phyloP scores from a whole-genome alignment of 2,113 vertebrate genomes.

The Hystrix brachyura region DNA sequence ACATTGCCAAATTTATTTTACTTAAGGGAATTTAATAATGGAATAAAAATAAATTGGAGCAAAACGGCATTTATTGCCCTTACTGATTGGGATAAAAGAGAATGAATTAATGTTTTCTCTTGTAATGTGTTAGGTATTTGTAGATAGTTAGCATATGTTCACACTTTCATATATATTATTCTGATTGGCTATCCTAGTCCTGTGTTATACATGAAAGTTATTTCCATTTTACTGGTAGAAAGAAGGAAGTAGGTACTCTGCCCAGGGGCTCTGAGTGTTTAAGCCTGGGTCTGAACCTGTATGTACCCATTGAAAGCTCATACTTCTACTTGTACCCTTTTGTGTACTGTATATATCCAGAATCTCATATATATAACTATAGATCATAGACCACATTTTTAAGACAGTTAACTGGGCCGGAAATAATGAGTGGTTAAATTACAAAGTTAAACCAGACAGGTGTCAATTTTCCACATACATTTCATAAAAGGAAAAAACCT shows the following conservation, averaged over 20 bases:
- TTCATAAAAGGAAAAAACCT: constrained; percentile 44
- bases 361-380: neutral
- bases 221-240: constrained; percentile 36
- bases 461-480: constrained; percentile 38
- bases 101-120: constrained; percentile 14
- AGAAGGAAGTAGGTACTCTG: constrained; percentile 43
- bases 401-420: constrained; percentile 51
- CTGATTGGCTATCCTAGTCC: neutral
- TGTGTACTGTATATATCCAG: neutral
- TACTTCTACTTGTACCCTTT: constrained; percentile 24
- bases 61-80: neutral
- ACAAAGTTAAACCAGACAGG: constrained; percentile 37
- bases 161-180: neutral
- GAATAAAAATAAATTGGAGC: constrained; percentile 33
- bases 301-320: neutral
- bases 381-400: constrained; percentile 21
- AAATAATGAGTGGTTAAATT: constrained; percentile 55
- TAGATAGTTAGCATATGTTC: neutral
- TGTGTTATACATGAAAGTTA: constrained; percentile 2
- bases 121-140: neutral
- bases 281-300: neutral
- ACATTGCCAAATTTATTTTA: constrained; percentile 30
- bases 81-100: neutral
- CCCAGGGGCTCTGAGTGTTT: neutral
- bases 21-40: constrained; percentile 46